Percentiles rank a stretch among this genome's conserved stretches.
These are phyloP conservation scores for Platycheirus albimanus DNA, from an alignment of 2,888 invertebrate species.

Conservation along the genomic window DNA sequence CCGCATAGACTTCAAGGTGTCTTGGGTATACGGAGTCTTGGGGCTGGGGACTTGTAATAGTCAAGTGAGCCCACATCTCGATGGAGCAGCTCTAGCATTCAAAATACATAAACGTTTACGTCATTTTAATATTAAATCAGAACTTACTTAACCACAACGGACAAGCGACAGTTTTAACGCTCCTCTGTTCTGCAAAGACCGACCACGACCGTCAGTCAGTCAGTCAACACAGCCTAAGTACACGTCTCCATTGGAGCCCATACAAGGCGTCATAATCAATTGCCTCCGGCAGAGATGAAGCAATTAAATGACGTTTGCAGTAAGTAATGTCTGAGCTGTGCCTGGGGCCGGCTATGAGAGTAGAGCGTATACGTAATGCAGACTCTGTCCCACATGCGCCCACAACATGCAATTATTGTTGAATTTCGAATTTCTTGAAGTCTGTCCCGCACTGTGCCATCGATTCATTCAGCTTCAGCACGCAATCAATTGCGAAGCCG, in stretches of 20 bases:
- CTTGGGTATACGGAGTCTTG: no score
- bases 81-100: constrained; percentile 10
- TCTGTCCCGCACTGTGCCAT: constrained; percentile 38
- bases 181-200: background rate
- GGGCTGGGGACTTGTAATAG: no score
- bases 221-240: constrained; percentile 17
- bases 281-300: constrained; percentile 50
- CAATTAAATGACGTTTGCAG: constrained; percentile 56
- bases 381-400: constrained; percentile 31
- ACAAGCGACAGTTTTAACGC: constrained; percentile 26
- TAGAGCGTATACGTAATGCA: no score
- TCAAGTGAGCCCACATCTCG: constrained; percentile 27
- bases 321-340: constrained; percentile 2
- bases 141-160: constrained; percentile 42
- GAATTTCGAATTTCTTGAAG: constrained; percentile 40
- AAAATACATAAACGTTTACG: constrained; percentile 40
- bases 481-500: constrained; percentile 39
- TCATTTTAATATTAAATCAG: constrained; percentile 52
- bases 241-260: constrained; percentile 4
- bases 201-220: no score
- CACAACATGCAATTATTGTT: constrained; percentile 32
- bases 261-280: constrained; percentile 60
- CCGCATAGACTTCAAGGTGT: constrained; percentile 23
- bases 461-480: constrained; percentile 48
- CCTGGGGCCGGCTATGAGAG: no score